Conservation (phyloP, 2,888 invertebrate genomes). For the Blastobasis lacticolella region DNA sequence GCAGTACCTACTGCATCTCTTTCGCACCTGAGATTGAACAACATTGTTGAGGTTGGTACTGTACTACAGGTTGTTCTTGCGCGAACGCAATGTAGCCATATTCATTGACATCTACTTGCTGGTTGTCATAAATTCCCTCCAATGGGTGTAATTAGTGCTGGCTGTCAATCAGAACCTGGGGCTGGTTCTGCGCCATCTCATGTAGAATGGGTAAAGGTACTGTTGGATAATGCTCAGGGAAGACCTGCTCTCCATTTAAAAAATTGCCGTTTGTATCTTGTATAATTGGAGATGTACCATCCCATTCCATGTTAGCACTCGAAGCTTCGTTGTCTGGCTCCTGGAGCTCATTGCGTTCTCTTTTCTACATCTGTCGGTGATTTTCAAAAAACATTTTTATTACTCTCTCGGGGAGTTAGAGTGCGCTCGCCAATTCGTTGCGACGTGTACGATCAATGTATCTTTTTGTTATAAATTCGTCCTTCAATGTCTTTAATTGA, state of each 20-base stretch:
- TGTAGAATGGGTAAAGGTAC: conserved; percentile 15
- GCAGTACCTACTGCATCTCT: too few relatives aligned
- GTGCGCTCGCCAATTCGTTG: conserved; percentile 46
- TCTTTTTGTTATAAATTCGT: too few relatives aligned
- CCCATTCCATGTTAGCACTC: conserved; percentile 31
- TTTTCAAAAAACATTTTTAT: conserved; percentile 92
- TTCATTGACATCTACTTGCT: too few relatives aligned
- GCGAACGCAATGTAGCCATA: too few relatives aligned
- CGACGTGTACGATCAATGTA: too few relatives aligned
- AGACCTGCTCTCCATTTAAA: conserved; percentile 22
- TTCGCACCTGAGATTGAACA: too few relatives aligned
- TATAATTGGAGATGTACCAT: conserved; percentile 18
- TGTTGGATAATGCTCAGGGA: conserved; percentile 28
- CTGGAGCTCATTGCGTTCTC: conserved; percentile 55
- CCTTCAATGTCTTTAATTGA: too few relatives aligned
- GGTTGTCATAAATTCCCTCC: too few relatives aligned
- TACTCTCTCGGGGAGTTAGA: conserved; percentile 40
- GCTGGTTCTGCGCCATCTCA: conserved; percentile 7
- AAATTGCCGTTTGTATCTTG: conserved; percentile 32
- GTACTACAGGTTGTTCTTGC: too few relatives aligned
- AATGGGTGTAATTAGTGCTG: too few relatives aligned
- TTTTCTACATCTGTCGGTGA: conserved; percentile 83
- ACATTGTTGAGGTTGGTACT: too few relatives aligned
- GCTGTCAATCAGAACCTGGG: conserved; percentile 8
- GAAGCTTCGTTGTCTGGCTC: conserved; percentile 36